phyloP scores from a whole-genome alignment of 2,797 vertebrate species.

The Microhierax caerulescens region DNA sequence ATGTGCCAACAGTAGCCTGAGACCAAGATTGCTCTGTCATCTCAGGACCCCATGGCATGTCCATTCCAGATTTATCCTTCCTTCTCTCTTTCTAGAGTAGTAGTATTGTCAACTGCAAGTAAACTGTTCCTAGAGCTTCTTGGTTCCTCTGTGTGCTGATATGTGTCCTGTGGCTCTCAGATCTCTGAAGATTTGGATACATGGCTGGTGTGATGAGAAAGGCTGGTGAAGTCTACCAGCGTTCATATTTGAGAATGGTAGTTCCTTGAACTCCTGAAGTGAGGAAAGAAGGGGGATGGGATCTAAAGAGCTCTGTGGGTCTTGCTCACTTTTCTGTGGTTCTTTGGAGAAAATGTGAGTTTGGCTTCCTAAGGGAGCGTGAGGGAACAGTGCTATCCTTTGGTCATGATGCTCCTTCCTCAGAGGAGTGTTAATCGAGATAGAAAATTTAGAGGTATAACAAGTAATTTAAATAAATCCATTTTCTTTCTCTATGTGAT shows the following conservation, averaged over 20 bases:
- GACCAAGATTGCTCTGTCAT: background rate
- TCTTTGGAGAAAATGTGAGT: background rate
- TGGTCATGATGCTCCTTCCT: background rate
- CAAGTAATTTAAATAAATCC: background rate
- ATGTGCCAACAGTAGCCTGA: background rate
- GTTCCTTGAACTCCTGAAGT: background rate
- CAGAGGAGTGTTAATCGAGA: background rate
- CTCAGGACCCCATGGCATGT: background rate
- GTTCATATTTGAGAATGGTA: background rate
- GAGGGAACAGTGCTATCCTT: background rate
- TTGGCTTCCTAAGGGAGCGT: background rate
- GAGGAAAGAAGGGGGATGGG: rapidly evolving
- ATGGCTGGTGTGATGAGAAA: background rate
- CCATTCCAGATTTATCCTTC: background rate
- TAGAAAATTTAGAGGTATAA: background rate
- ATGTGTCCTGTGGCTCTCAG: background rate
- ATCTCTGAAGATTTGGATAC: background rate
- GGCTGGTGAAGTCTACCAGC: background rate
- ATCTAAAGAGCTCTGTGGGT: background rate
- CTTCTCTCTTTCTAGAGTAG: background rate
- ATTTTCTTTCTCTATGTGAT: background rate
- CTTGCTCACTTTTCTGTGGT: background rate
- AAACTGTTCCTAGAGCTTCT: background rate
- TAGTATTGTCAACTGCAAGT: background rate
- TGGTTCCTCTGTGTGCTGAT: background rate